phyloP scores from a whole-genome alignment of 2,888 invertebrate genomes.

The Phrixothrix hirtus region DNA sequence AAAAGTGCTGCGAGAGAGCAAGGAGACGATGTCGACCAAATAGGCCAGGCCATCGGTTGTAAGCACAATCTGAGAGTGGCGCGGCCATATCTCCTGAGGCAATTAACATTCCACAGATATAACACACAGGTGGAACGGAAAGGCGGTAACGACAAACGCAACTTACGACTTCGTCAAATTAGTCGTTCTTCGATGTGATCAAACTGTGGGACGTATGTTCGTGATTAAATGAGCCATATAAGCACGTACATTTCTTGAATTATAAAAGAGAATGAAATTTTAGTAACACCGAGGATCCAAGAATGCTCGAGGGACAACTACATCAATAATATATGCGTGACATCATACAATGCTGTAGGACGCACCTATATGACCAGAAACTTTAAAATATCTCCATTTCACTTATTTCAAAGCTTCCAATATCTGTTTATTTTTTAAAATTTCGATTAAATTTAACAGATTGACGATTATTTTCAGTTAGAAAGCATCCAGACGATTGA shows the following conservation, averaged over 20 bases:
- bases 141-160: constrained; percentile 1
- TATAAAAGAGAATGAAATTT: constrained; percentile 30
- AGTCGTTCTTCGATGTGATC: too few species aligned
- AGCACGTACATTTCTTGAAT: constrained; percentile 26
- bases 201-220: constrained; percentile 13
- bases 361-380: too few species aligned
- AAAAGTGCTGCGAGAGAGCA: background rate
- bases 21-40: constrained; percentile 19
- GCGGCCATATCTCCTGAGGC: constrained; percentile 34
- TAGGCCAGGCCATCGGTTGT: constrained; percentile 28
- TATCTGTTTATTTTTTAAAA: too few species aligned
- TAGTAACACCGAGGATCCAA: constrained; percentile 24
- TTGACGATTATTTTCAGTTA: background rate
- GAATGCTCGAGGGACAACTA: too few species aligned
- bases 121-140: constrained; percentile 34
- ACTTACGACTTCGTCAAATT: background rate
- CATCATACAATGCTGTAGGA: too few species aligned
- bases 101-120: constrained; percentile 40
- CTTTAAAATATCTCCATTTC: too few species aligned
- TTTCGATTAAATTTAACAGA: too few species aligned
- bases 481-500: background rate
- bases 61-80: constrained; percentile 22
- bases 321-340: too few species aligned
- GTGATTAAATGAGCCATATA: too few species aligned
- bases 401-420: background rate